Evolutionary conservation across 2,888 invertebrate genomes (phyloP).

Genomic region (Rhagonycha lutea): DNA sequence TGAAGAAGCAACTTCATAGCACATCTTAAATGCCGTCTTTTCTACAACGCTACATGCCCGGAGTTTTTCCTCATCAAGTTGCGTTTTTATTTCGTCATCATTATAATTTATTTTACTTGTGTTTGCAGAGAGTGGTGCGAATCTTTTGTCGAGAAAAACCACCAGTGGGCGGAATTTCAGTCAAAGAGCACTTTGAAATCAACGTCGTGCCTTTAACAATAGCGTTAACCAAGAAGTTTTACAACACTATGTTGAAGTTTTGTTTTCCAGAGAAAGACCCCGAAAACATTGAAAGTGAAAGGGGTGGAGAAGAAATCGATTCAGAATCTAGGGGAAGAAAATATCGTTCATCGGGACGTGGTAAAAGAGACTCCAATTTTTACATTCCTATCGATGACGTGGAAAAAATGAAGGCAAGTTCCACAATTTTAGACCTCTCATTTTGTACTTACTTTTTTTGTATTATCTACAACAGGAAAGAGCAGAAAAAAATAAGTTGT

Average conservation of each 20-base stretch:
- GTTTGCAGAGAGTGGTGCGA: slow-evolving; percentile 75
- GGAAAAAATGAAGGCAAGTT: slow-evolving; percentile 87
- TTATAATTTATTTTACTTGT: not conserved
- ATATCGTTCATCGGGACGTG: slow-evolving; percentile 57
- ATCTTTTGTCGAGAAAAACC: slow-evolving; percentile 95
- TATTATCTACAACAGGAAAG: slow-evolving; percentile 73
- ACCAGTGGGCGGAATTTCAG: slow-evolving; percentile 97
- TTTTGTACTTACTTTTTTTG: not conserved
- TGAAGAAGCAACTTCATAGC: too few species aligned
- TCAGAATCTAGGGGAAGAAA: slow-evolving; percentile 56
- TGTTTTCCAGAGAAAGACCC: slow-evolving; percentile 95
- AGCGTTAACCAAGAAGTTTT: slow-evolving; percentile 92
- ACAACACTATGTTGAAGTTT: slow-evolving; percentile 95
- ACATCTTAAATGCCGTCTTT: too few species aligned
- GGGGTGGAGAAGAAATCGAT: slow-evolving; percentile 65
- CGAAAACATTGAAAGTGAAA: slow-evolving; percentile 74
- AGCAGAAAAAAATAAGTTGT: slow-evolving; percentile 97
- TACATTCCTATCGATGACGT: slow-evolving; percentile 93
- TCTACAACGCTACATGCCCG: too few species aligned
- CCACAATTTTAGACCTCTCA: not conserved
- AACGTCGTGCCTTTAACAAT: slow-evolving; percentile 94
- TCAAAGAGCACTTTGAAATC: slow-evolving; percentile 98
- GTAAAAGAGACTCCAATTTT: slow-evolving; percentile 83
- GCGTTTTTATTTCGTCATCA: not conserved
- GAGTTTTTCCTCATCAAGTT: not conserved